Evolutionary conservation across 2,888 invertebrate genomes (phyloP), one percentile per base, ranked within the genome.

Genomic region (Trissoscelio sp.): DNA sequence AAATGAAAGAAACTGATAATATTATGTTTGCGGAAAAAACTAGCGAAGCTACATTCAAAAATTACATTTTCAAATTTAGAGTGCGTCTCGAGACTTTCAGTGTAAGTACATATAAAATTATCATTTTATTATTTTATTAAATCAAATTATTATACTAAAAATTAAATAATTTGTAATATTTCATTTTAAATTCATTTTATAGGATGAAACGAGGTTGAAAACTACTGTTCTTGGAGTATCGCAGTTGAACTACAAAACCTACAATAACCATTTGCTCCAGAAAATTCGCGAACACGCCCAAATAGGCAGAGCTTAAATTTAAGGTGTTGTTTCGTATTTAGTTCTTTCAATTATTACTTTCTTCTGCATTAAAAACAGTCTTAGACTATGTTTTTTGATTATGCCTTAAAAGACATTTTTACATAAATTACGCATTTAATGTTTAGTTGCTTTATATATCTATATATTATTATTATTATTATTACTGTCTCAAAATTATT

Each of bases 11-110:
- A 22, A 92, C 92, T 83, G 94, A 97, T 91, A 93, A 94, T 75
- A 92, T 94, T 0, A 93, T 92, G 3, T 96, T 95, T 88, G 92
- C 94, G 58, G 93, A 94, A 42, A 92, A 96, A 70, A 95, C 98
- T 86, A 93, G 95, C 20, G 93, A 95, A 4, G 94, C 96, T 99
- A 91, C 95, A 94, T 88, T 94, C 95, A 0, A n/a, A n/a, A n/a
- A n/a, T n/a, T 97, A 94, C 88, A 93, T 96, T 28, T 96, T 98
- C 89, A 97, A 96, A 91, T 93, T 98, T 85, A 93, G 98, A 73
- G 95, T 96, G 31, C 98, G 97, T 92, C 94, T 96, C 92, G 99
- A 99, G 92, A 95, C 94, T 9, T 99, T 95, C 90, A 98, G 97
- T 90, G 98, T 97, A 92, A 94, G 94, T 93, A 69, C 77, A 58